A percentile compares a stretch with the other conserved stretches of the same genome.
Conservation (phyloP, 2,888 invertebrate genomes). For the Rhabditophanes sp. region DNA sequence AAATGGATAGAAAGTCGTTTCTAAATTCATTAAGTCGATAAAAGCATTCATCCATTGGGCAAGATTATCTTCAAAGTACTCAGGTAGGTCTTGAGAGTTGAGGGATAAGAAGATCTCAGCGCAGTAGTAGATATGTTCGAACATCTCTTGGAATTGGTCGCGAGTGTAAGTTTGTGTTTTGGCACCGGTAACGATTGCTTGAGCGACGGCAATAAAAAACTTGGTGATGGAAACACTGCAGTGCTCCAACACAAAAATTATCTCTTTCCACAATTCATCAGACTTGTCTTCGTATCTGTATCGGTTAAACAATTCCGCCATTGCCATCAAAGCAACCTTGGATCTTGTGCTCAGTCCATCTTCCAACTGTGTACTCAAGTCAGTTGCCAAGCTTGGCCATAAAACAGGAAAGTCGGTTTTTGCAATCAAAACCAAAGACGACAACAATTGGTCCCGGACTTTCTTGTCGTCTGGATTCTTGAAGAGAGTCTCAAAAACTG, state of each 20-base stretch:
- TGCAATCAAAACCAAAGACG: conserved; percentile 35
- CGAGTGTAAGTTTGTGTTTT: no score
- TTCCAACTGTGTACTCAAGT: no score
- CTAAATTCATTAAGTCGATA: conserved; percentile 58
- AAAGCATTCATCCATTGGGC: conserved; percentile 81
- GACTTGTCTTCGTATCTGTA: conserved; percentile 85
- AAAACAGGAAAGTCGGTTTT: conserved; percentile 72
- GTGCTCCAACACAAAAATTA: conserved; percentile 76
- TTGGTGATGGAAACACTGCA: no score
- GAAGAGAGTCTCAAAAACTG: no score
- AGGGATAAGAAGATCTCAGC: conserved; percentile 90
- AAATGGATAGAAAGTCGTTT: no score
- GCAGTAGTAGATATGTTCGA: no score
- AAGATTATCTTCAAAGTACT: conserved; percentile 94
- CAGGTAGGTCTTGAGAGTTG: conserved; percentile 91
- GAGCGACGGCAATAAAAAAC: no score
- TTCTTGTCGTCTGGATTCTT: no score
- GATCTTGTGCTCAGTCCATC: no score
- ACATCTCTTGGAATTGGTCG: no score
- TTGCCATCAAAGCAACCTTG: conserved; percentile 82
- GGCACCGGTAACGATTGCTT: no score
- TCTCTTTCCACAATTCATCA: conserved; percentile 82
- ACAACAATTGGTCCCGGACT: not conserved
- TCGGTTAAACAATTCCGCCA: conserved; percentile 77
- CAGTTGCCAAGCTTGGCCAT: no score